phyloP scores from a whole-genome alignment of 2,113 vertebrate genomes.

The Rhinolophus sinicus region DNA sequence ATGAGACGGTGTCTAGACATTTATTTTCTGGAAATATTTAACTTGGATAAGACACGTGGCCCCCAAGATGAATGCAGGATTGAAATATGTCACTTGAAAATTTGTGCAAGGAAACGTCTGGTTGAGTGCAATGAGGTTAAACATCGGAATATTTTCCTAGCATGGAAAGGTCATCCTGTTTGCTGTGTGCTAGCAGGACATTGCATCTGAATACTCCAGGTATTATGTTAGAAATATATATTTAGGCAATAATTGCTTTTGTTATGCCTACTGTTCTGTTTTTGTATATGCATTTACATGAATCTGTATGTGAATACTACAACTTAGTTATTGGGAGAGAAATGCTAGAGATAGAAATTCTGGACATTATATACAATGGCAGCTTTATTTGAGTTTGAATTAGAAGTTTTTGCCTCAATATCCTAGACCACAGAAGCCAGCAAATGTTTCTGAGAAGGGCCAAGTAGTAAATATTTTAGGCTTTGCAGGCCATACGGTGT shows the following conservation, averaged over 20 bases:
- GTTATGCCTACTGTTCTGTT: neutral
- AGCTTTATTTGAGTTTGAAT: constrained; percentile 39
- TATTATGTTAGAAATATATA: neutral
- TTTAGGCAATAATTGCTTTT: neutral
- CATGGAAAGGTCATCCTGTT: constrained; percentile 69
- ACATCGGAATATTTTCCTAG: constrained; percentile 68
- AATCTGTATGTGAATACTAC: neutral
- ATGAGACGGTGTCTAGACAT: constrained; percentile 81
- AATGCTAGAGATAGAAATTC: constrained; percentile 22
- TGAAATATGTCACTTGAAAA: constrained; percentile 79
- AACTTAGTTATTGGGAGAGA: neutral
- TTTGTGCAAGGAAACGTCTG: constrained; percentile 77
- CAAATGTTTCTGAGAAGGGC: neutral
- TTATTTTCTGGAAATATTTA: constrained; percentile 84
- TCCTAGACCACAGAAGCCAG: neutral
- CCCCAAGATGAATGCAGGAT: constrained; percentile 79
- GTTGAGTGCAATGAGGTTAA: constrained; percentile 69
- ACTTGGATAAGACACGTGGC: constrained; percentile 79
- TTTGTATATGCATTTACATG: neutral
- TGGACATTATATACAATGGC: neutral
- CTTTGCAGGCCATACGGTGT: neutral
- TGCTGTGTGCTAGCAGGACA: neutral
- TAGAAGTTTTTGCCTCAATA: neutral
- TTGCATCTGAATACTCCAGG: neutral
- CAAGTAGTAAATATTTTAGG: constrained; percentile 9